Conservation (phyloP, 2,113 vertebrate species). For the Rhinolophus sinicus region DNA sequence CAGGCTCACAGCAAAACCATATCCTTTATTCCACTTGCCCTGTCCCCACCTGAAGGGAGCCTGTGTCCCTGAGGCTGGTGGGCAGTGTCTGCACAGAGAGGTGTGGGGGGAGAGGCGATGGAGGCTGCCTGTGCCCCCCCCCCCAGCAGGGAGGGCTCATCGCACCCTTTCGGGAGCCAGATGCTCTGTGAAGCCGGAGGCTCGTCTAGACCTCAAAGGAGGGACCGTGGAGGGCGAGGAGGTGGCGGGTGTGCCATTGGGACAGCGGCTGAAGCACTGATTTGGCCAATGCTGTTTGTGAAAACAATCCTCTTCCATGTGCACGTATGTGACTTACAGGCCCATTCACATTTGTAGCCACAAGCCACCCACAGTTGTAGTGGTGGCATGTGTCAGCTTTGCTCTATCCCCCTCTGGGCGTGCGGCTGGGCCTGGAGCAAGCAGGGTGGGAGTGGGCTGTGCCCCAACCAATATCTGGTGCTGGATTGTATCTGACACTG, state of each 20-base stretch:
- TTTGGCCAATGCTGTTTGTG: neutral
- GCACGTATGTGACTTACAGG: rapidly evolving
- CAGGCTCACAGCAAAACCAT: neutral
- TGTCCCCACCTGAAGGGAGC: rapidly evolving
- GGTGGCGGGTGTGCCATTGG: rapidly evolving
- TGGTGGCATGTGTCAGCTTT: neutral
- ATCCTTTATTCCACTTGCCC: rapidly evolving
- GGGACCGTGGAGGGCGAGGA: rapidly evolving
- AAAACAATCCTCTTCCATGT: neutral
- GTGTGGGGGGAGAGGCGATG: rapidly evolving
- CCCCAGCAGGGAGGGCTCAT: rapidly evolving
- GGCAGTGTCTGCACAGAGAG: rapidly evolving
- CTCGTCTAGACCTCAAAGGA: rapidly evolving
- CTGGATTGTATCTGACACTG: rapidly evolving
- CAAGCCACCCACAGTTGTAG: rapidly evolving
- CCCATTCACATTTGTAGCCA: rapidly evolving
- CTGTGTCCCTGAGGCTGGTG: rapidly evolving
- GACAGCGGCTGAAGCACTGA: rapidly evolving
- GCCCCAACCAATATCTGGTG: rapidly evolving
- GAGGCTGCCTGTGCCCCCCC: neutral
- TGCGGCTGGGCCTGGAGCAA: rapidly evolving
- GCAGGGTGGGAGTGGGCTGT: rapidly evolving
- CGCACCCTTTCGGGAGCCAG: rapidly evolving
- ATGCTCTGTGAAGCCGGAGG: neutral
- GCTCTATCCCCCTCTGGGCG: rapidly evolving